Percentiles rank a stretch among this genome's conserved stretches.
phyloP scores from a whole-genome alignment of 2,113 vertebrate species.

The Tachuris rubrigastra region DNA sequence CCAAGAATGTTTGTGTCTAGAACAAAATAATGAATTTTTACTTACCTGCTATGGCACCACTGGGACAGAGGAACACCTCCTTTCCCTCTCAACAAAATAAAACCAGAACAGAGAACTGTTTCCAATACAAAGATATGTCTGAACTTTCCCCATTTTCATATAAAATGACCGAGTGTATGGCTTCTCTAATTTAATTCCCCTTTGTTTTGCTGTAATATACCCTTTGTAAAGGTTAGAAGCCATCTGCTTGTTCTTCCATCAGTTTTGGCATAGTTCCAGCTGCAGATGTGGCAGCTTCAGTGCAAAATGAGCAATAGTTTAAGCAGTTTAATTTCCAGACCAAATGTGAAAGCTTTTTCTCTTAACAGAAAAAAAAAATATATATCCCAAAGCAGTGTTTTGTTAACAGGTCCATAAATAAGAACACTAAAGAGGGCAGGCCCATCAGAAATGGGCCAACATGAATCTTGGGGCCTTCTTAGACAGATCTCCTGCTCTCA shows the following conservation, averaged over 20 bases:
- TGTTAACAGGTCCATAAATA: conserved; percentile 36
- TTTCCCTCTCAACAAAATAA: not conserved
- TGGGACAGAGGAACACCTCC: not conserved
- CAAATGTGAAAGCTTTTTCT: conserved; percentile 11
- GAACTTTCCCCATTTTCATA: conserved; percentile 9
- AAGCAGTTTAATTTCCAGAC: conserved; percentile 17
- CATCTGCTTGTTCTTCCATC: conserved; percentile 57
- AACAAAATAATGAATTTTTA: not conserved
- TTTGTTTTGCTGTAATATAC: conserved; percentile 21
- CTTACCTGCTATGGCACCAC: not conserved
- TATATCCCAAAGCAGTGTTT: conserved; percentile 17
- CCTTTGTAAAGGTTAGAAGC: conserved; percentile 66
- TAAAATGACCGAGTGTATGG: not conserved
- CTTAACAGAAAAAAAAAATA: not conserved
- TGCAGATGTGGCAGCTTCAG: conserved; percentile 53
- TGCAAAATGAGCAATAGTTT: conserved; percentile 22
- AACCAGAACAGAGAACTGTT: not conserved
- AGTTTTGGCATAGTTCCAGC: not conserved
- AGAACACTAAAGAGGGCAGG: not conserved
- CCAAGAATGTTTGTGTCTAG: not conserved
- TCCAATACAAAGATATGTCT: not conserved
- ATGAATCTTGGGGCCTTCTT: not conserved
- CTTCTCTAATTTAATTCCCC: conserved; percentile 59
- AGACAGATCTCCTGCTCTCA: not conserved
- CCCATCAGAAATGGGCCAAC: not conserved